phyloP scores from a whole-genome alignment of 2,888 invertebrate species.

The Drosophila barbarae region DNA sequence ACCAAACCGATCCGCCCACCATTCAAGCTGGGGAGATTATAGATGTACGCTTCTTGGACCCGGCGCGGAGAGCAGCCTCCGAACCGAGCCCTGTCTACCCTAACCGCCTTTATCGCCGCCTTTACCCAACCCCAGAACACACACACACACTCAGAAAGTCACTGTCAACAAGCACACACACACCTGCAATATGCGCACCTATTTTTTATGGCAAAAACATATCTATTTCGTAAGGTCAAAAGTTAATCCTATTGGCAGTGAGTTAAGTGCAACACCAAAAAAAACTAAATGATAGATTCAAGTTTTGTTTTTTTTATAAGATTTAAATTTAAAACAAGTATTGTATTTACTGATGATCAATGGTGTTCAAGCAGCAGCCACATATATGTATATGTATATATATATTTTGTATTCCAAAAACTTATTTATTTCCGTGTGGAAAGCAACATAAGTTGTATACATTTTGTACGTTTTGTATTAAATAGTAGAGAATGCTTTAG shows the following conservation, averaged over 20 bases:
- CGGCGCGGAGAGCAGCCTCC: conserved; percentile 5
- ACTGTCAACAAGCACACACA: neutral
- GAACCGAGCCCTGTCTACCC: conserved; percentile 10
- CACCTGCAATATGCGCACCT: neutral
- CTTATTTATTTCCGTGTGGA: conserved; percentile 24
- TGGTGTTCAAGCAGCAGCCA: conserved; percentile 2
- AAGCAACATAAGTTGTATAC: conserved; percentile 4
- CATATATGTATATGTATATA: conserved; percentile 1
- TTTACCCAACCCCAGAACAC: neutral
- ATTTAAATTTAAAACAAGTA: conserved; percentile 12
- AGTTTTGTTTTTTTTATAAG: conserved; percentile 8
- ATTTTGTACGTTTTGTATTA: conserved; percentile 27
- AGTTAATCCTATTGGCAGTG: conserved; percentile 12
- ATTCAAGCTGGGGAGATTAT: conserved; percentile 5
- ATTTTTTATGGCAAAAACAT: conserved; percentile 3
- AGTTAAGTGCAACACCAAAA: conserved; percentile 12
- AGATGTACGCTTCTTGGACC: conserved; percentile 17
- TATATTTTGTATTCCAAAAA: conserved; percentile 33
- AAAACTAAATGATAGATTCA: neutral
- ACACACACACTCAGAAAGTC: conserved; percentile 1
- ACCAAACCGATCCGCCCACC: conserved; percentile 27
- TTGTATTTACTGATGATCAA: conserved; percentile 28
- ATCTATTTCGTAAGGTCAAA: conserved; percentile 26
- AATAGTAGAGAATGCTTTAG: neutral
- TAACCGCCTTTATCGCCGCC: conserved; percentile 10